These are phyloP conservation scores for Drosophila parvula DNA, from an alignment of 1,140 invertebrate species.

Conservation along the genomic window DNA sequence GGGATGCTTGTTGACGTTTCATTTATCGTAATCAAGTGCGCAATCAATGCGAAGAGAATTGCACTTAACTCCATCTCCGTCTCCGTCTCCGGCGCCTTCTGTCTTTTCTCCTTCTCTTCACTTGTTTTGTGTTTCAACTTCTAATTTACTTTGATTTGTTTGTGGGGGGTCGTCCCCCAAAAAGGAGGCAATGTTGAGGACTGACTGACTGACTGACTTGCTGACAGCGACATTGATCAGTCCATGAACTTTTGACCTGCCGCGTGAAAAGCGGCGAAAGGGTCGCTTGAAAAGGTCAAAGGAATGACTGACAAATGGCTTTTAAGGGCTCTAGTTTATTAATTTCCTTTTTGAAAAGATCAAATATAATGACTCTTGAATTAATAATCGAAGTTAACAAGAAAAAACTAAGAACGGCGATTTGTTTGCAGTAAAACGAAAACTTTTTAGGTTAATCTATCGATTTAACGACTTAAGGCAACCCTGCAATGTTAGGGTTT, in stretches of 20 bases:
- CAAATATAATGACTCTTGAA: background rate
- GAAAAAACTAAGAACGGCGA: background rate
- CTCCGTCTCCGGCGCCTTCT: slow-evolving; percentile 2
- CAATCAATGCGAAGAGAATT: slow-evolving; percentile 80
- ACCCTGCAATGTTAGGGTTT: too few relatives aligned
- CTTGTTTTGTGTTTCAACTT: slow-evolving; percentile 39
- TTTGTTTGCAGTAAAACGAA: background rate
- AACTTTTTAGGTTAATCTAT: too few relatives aligned
- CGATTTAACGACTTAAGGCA: too few relatives aligned
- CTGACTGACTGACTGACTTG: slow-evolving; percentile 6
- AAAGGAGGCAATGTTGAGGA: slow-evolving; percentile 13
- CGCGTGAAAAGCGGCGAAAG: background rate
- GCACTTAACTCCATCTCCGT: slow-evolving; percentile 59
- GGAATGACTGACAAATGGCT: background rate
- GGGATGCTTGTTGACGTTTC: slow-evolving; percentile 74
- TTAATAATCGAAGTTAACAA: background rate
- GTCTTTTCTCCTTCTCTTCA: background rate
- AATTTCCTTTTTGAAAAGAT: background rate
- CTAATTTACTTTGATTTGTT: slow-evolving; percentile 77
- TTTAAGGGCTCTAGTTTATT: background rate
- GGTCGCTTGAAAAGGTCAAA: background rate
- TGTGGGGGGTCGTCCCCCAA: slow-evolving; percentile 1
- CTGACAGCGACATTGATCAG: slow-evolving; percentile 42
- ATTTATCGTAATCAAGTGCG: slow-evolving; percentile 82
- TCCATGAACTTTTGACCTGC: slow-evolving; percentile 32